A percentile compares a stretch with the other conserved stretches of the same genome.
phyloP scores from a whole-genome alignment of 2,888 invertebrate species.

The Heliconius sara region DNA sequence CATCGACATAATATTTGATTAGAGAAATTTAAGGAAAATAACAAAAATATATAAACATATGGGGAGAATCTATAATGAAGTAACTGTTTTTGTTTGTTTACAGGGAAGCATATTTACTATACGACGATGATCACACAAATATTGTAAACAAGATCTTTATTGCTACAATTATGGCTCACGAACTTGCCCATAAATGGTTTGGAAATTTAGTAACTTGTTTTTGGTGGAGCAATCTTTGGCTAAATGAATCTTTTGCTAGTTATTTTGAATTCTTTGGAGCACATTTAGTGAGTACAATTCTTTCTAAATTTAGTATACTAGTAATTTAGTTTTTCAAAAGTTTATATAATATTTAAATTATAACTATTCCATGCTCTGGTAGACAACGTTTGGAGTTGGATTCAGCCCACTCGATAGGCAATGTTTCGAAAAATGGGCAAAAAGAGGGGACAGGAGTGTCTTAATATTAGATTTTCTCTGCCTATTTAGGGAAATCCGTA shows the following conservation, averaged over 20 bases:
- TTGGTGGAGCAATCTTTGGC: slow-evolving; percentile 91
- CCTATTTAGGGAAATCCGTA: too few relatives aligned
- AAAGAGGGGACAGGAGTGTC: too few relatives aligned
- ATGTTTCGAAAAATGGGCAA: too few relatives aligned
- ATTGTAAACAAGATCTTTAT: slow-evolving; percentile 78
- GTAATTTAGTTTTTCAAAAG: too few relatives aligned
- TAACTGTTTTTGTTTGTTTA: slow-evolving; percentile 38
- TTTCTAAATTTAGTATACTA: slow-evolving; percentile 1
- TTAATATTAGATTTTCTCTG: too few relatives aligned
- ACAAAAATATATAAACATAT: not conserved
- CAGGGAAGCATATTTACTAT: slow-evolving; percentile 79
- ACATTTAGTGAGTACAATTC: slow-evolving; percentile 69
- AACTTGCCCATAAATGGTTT: slow-evolving; percentile 93
- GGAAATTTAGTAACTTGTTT: slow-evolving; percentile 90
- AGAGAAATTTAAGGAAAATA: not conserved
- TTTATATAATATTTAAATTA: too few relatives aligned
- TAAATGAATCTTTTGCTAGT: slow-evolving; percentile 88
- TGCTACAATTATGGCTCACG: slow-evolving; percentile 88
- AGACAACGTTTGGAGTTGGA: too few relatives aligned
- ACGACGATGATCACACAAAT: slow-evolving; percentile 73
- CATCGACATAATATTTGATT: not conserved
- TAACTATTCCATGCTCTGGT: too few relatives aligned
- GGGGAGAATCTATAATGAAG: not conserved
- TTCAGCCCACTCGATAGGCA: too few relatives aligned
- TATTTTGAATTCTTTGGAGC: slow-evolving; percentile 89